Evolutionary conservation across 2,797 vertebrate genomes (phyloP).

Genomic region (Amphiprion clarkii): DNA sequence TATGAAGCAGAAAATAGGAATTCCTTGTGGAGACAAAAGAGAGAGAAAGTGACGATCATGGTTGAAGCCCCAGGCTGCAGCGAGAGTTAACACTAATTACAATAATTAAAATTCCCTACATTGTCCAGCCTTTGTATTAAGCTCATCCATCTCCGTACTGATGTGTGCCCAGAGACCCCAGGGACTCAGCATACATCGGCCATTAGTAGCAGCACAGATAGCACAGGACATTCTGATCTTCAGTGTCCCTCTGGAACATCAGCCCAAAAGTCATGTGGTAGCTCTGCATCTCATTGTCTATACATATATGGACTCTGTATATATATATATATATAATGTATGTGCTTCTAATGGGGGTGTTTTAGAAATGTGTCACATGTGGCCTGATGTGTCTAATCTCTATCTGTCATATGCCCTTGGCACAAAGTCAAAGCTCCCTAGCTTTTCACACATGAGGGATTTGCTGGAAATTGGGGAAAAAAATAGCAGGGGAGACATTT

Average conservation of each 20-base stretch:
- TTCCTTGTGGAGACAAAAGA: slow-evolving; percentile 31
- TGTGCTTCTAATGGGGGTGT: slow-evolving; percentile 36
- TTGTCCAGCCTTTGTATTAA: slow-evolving; percentile 60
- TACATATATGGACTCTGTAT: no score
- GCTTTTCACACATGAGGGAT: slow-evolving; percentile 53
- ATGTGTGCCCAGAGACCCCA: slow-evolving; percentile 37
- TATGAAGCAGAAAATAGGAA: slow-evolving; percentile 40
- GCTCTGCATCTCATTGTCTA: slow-evolving; percentile 40
- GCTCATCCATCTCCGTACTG: slow-evolving; percentile 51
- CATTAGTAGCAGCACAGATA: slow-evolving; percentile 25
- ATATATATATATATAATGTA: background rate
- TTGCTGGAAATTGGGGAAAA: slow-evolving; percentile 58
- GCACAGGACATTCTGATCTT: slow-evolving; percentile 15
- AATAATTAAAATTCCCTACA: slow-evolving; percentile 74
- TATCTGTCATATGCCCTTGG: slow-evolving; percentile 66
- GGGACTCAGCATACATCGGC: slow-evolving; percentile 29
- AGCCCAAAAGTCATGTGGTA: slow-evolving; percentile 17
- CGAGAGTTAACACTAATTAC: slow-evolving; percentile 63
- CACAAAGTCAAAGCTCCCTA: slow-evolving; percentile 66
- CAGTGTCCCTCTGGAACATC: slow-evolving; percentile 12
- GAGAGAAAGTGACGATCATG: slow-evolving; percentile 36
- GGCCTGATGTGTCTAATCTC: slow-evolving; percentile 64
- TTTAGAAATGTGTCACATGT: slow-evolving; percentile 58
- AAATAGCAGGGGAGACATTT: slow-evolving; percentile 44
- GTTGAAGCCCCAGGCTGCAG: slow-evolving; percentile 53